Base-by-base conservation (phyloP, 2,888 invertebrate genomes). In the Allacma fusca region DNA sequence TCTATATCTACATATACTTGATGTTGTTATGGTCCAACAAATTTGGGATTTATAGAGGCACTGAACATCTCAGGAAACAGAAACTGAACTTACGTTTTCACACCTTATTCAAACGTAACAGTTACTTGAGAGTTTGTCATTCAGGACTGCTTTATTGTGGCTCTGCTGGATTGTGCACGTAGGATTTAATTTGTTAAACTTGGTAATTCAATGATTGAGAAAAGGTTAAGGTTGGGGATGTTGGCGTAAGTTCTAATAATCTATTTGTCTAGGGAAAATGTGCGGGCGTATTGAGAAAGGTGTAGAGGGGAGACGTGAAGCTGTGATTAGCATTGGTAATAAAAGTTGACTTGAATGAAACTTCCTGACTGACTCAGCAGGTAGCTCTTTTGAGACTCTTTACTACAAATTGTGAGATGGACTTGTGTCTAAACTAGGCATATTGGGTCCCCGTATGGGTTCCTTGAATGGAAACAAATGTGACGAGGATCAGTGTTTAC, bases 321-420 rank as follows among this genome's bases (percentile, higher is more conserved):
- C 74, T 74, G 74, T 74, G 74, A 74, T 64, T 34, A 29, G 65
- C 23, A 74, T 65, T 74, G 65, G 64, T 74, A 44, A 65, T 74
- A 74, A 74, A 74, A 74, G 59, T 40, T 65, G 43, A 40, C 40
- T 74, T 74, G 73, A 72, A 68, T 72, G 72, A 62, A 62, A 72
- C 72, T 72, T 72, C 72, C 72, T 72, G 59, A 59, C 59, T 59
- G 34, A 59, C 72, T 72, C 72, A 72, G 72, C 72, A 59, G 72
- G 72, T 26, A 59, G 19, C 34, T 72, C 59, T 34, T 72, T 72
- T 59, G 29, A 29, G 26, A 72, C 21, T 29, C 16, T 72, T 72
- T 72, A 72, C 34, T 72, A 34, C 23, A 68, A 34, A 68, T 21
- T 23, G 23, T 62, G 59, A 34, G n/a, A 59, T 72, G 34, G 34